phyloP scores from a whole-genome alignment of 2,797 vertebrate species.

The Neosilurus hyrtlii region DNA sequence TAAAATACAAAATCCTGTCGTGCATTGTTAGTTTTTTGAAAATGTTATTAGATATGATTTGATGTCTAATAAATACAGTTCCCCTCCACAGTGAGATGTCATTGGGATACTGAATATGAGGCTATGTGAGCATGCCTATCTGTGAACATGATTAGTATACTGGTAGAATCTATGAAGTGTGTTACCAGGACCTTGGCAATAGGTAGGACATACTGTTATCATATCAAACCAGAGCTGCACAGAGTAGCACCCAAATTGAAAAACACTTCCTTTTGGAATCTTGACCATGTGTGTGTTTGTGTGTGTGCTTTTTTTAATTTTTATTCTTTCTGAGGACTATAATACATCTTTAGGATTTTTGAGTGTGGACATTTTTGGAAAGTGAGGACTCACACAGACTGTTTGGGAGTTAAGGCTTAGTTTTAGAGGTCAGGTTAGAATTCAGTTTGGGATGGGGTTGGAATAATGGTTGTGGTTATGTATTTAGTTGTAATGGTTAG shows the following conservation, averaged over 20 bases:
- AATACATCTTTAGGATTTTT: no score
- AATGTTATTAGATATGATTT: no score
- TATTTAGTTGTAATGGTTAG: no score
- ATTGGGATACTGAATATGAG: conserved; percentile 42
- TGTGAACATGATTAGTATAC: conserved; percentile 22
- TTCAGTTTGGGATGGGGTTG: no score
- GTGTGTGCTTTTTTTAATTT: background rate
- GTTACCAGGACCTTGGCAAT: conserved; percentile 36
- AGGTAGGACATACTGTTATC: conserved; percentile 58
- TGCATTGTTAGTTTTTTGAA: no score
- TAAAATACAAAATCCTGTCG: background rate
- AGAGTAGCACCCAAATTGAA: conserved; percentile 46
- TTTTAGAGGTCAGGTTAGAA: no score
- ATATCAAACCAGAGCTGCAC: conserved; percentile 55
- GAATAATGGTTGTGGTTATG: no score
- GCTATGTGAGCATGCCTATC: background rate
- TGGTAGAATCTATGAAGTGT: conserved; percentile 12
- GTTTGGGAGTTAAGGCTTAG: no score
- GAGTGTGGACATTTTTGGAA: no score
- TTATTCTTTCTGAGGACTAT: no score
- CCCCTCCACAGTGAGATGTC: conserved; percentile 39
- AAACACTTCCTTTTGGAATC: conserved; percentile 22
- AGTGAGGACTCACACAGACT: no score
- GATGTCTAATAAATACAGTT: conserved; percentile 48
- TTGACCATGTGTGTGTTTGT: background rate